Conservation (phyloP, 2,888 invertebrate genomes). For the Phrixothrix hirtus region DNA sequence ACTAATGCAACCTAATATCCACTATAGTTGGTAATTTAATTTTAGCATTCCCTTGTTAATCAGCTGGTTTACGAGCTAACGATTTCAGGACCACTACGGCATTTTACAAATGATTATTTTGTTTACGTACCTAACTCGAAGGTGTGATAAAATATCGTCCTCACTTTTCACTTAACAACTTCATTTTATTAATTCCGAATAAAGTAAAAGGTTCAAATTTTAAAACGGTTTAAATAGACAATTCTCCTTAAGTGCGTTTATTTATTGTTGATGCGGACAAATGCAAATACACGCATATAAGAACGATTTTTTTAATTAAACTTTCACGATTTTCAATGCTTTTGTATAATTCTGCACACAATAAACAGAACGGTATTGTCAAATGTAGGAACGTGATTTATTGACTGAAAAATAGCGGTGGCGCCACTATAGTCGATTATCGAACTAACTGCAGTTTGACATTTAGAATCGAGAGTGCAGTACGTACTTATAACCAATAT, state of each 20-base stretch:
- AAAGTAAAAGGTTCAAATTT: constrained; percentile 3
- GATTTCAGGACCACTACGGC: constrained; percentile 9
- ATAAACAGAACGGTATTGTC: constrained; percentile 52
- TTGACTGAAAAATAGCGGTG: constrained; percentile 49
- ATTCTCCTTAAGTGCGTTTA: no score
- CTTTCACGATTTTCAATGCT: constrained; percentile 4
- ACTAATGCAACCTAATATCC: constrained; percentile 1
- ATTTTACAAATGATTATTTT: background rate
- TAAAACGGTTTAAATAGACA: constrained; percentile 1
- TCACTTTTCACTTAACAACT: constrained; percentile 2
- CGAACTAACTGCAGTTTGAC: constrained; percentile 10
- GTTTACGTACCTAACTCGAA: constrained; percentile 15
- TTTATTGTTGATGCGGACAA: no score
- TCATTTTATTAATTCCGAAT: constrained; percentile 6
- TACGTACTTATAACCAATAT: no score
- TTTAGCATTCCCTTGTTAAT: constrained; percentile 13
- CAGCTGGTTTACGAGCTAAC: constrained; percentile 8
- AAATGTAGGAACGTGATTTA: constrained; percentile 49
- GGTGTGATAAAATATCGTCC: constrained; percentile 4
- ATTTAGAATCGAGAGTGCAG: no score
- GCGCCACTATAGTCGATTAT: constrained; percentile 35
- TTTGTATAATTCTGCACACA: constrained; percentile 18
- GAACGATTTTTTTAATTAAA: background rate
- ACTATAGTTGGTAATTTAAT: constrained; percentile 9
- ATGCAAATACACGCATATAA: background rate